Conservation (phyloP, 2,113 vertebrate genomes). For the Cebus imitator region DNA sequence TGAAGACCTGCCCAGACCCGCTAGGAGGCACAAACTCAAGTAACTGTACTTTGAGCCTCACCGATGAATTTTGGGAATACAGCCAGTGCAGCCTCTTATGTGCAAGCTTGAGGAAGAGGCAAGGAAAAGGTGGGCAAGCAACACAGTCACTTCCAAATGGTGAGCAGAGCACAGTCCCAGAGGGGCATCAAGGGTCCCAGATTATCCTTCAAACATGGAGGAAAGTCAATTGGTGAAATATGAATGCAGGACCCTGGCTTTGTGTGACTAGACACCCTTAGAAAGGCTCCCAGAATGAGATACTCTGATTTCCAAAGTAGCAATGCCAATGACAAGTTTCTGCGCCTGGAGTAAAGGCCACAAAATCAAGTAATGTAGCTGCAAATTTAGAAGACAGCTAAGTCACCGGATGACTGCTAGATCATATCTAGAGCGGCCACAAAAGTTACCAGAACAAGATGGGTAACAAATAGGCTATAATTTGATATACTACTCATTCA, state of each 20-base stretch:
- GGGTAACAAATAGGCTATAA: background rate
- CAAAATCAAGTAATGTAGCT: conserved; percentile 29
- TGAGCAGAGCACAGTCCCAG: background rate
- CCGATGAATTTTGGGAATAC: background rate
- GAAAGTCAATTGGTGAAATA: background rate
- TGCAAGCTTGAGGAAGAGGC: background rate
- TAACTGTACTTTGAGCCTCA: background rate
- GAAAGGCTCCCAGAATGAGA: background rate
- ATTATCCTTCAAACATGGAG: background rate
- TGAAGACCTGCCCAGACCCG: background rate
- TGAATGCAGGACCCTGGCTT: background rate
- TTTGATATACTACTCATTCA: background rate
- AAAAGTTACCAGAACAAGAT: background rate
- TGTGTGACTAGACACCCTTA: background rate
- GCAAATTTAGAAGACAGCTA: conserved; percentile 40
- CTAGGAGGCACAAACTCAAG: background rate
- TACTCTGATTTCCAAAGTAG: background rate
- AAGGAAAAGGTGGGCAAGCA: background rate
- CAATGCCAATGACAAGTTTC: conserved; percentile 1
- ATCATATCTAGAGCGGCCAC: background rate
- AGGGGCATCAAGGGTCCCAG: background rate
- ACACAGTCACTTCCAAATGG: background rate
- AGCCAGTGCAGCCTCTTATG: background rate
- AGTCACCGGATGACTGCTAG: background rate
- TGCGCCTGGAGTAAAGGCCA: conserved; percentile 28